These are phyloP conservation scores for Eulemur coronatus DNA, from an alignment of 2,797 vertebrate genomes.

Conservation along the genomic window DNA sequence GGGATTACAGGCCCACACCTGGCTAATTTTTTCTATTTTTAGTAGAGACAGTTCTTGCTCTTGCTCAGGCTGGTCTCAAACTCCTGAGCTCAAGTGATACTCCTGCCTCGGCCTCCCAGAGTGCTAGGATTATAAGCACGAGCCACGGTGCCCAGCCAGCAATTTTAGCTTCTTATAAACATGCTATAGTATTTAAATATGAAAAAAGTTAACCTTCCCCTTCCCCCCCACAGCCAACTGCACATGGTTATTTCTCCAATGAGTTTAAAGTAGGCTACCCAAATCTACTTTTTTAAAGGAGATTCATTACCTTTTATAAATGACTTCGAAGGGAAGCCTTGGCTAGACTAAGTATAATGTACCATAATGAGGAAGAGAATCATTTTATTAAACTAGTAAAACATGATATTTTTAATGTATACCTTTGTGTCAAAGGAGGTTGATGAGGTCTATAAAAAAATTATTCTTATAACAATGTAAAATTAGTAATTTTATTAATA, in stretches of 20 bases:
- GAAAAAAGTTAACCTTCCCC: not conserved
- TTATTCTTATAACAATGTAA: not conserved
- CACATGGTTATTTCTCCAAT: not conserved
- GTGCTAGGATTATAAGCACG: no score
- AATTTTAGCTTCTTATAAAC: not conserved
- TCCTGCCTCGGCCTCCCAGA: no score
- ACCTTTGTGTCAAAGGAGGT: not conserved
- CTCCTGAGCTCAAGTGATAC: no score
- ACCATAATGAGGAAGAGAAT: not conserved
- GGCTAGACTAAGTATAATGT: not conserved
- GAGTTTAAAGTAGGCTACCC: not conserved
- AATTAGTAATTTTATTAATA: slow-evolving; percentile 20
- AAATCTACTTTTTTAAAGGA: not conserved
- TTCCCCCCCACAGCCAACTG: not conserved
- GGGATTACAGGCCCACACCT: no score
- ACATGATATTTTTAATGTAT: not conserved
- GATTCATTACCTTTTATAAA: not conserved
- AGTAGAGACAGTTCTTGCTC: no score
- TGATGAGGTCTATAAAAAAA: not conserved
- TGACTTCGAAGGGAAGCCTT: not conserved
- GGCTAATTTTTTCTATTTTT: no score
- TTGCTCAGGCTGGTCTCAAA: no score
- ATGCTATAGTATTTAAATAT: not conserved
- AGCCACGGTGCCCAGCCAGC: no score
- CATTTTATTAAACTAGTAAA: not conserved